These are phyloP conservation scores for Taeniopygia guttata DNA, from an alignment of 2,797 vertebrate species.

Conservation along the genomic window DNA sequence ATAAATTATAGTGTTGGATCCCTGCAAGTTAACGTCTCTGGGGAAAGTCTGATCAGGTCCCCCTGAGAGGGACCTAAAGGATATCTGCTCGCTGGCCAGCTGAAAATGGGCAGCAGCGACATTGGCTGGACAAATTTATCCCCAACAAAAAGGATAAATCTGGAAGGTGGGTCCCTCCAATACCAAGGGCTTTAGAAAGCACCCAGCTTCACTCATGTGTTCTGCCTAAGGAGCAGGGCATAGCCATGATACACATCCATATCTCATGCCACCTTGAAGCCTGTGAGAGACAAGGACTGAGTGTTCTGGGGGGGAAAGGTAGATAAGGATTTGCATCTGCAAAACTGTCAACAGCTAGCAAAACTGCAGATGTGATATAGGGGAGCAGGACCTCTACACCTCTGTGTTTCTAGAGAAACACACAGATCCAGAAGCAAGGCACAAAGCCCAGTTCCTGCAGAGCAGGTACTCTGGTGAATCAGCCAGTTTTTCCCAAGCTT, in stretches of 20 bases:
- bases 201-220: rapidly evolving
- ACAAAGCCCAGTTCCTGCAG: background rate
- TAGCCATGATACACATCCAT: rapidly evolving
- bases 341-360: background rate
- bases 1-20: background rate
- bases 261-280: background rate
- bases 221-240: background rate
- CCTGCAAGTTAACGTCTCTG: background rate
- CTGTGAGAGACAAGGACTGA: background rate
- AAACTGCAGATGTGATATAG: background rate
- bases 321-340: background rate
- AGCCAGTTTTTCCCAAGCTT: slow-evolving; percentile 14
- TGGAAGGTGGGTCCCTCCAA: background rate
- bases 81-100: background rate
- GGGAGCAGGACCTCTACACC: background rate
- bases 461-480: background rate
- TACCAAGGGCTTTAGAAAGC: background rate
- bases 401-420: background rate
- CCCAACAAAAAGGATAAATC: background rate
- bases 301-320: background rate
- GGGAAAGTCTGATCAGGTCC: background rate
- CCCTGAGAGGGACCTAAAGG: background rate
- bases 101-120: background rate
- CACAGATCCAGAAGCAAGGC: background rate
- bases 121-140: background rate